These are phyloP conservation scores for Agrenia bidenticulata DNA, from an alignment of 2,888 invertebrate species.

Conservation along the genomic window DNA sequence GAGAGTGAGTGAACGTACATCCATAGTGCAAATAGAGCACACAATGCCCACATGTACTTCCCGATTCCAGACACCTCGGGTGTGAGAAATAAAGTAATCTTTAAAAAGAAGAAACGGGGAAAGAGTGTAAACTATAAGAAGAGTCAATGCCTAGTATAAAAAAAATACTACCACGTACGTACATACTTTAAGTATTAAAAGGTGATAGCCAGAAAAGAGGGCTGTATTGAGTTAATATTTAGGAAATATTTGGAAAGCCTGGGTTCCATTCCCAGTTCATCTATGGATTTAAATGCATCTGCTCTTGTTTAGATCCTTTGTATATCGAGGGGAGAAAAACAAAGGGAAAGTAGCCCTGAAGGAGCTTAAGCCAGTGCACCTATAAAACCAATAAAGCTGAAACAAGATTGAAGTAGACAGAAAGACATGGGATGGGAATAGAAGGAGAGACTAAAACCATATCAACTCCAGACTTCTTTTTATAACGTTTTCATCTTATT, in stretches of 20 bases:
- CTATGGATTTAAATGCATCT: constrained; percentile 7
- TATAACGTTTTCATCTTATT: constrained; percentile 42
- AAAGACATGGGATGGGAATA: constrained; percentile 10
- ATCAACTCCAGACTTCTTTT: constrained; percentile 17
- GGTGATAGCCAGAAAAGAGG: too few relatives aligned
- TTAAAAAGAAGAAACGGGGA: not conserved
- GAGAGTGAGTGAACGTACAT: too few relatives aligned
- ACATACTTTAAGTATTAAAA: constrained; percentile 12
- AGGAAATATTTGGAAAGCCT: too few relatives aligned
- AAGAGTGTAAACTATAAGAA: too few relatives aligned
- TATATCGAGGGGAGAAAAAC: not conserved
- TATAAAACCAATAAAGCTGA: constrained; percentile 50
- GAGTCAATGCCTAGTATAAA: too few relatives aligned
- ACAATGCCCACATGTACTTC: too few relatives aligned
- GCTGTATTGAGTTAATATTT: too few relatives aligned
- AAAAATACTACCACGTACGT: too few relatives aligned
- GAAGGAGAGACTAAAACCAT: not conserved
- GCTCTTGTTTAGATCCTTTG: not conserved
- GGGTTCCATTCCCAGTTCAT: constrained; percentile 6
- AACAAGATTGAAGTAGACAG: constrained; percentile 50
- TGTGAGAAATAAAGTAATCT: too few relatives aligned
- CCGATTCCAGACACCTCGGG: too few relatives aligned
- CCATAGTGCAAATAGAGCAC: too few relatives aligned
- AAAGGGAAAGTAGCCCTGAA: constrained; percentile 15
- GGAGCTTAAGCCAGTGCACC: constrained; percentile 35